These are phyloP conservation scores for Scrobipalpa atriplicella DNA, from an alignment of 2,888 invertebrate genomes.

Conservation along the genomic window DNA sequence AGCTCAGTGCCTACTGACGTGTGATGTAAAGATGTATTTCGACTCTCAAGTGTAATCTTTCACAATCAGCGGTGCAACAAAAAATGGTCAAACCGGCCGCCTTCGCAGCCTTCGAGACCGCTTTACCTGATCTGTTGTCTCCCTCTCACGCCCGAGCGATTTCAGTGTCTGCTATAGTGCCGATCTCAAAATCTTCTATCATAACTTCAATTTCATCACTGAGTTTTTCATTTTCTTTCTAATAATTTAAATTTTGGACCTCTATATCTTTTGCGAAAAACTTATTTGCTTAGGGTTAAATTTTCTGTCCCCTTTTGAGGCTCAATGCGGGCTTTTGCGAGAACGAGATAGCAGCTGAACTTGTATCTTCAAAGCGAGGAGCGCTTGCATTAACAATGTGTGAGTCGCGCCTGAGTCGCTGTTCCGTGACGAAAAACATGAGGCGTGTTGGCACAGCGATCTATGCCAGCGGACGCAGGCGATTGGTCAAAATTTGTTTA, in stretches of 20 bases:
- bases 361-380: conserved; percentile 76
- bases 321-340: conserved; percentile 51
- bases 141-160: conserved; percentile 62
- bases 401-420: conserved; percentile 82
- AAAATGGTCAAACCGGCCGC: conserved; percentile 82
- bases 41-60: conserved; percentile 83
- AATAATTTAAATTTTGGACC: neutral
- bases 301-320: conserved; percentile 26
- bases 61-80: conserved; percentile 82
- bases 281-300: neutral
- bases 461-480: conserved; percentile 66
- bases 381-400: conserved; percentile 78
- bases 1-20: conserved; percentile 82
- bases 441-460: conserved; percentile 80
- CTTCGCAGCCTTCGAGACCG: conserved; percentile 76
- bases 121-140: conserved; percentile 69
- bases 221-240: conserved; percentile 32
- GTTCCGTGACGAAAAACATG: conserved; percentile 79
- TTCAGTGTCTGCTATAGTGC: conserved; percentile 42
- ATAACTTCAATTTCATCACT: conserved; percentile 37
- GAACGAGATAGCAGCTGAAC: conserved; percentile 70
- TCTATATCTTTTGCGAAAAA: neutral
- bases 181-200: conserved; percentile 48
- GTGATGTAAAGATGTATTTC: conserved; percentile 83
- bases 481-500: conserved; percentile 76